Base-by-base conservation (phyloP, 2,113 vertebrate species). In the Alosa alosa region DNA sequence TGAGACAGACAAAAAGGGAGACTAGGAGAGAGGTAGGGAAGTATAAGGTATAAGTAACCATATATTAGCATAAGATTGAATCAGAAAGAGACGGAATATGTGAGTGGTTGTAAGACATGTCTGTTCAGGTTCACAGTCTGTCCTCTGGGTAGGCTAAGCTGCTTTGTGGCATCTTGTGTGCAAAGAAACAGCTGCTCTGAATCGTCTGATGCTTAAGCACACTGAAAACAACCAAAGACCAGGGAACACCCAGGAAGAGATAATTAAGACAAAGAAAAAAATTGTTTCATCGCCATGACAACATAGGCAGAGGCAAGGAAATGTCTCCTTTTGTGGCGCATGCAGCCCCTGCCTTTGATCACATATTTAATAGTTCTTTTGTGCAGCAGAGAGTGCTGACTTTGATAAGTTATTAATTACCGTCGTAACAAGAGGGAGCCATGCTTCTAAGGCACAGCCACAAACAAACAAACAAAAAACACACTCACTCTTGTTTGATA, bases 341-440 rank as follows among this genome's bases (percentile, higher is more conserved):
- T 31, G 3, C 31, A 13, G 91, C 87, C 88, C 57, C 86, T 89
- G 92, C 93, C 94, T 95, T 95, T 96, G 94, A 96, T 96, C 95
- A 96, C 93, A 88, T 95, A 95, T 96, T 96, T 94, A 96, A 95
- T 93, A 94, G 88, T 89, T 93, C 93, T 94, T 94, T 94, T 93
- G 94, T 93, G 94, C 92, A 92, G 91, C 91, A 90, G 93, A 95
- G 94, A 94, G 84, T 91, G 93, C 95, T 94, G 93, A 93, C 95
- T 96, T 96, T 95, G 94, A 96, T 95, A 94, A 95, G 93, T 94
- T 95, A 95, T 96, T 95, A 95, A 96, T 96, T 95, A 94, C 92
- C 84, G 92, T 95, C 92, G 90, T 92, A 93, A 94, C 94, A 93
- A 87, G 93, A 94, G 94, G 92, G 94, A 94, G 92, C 64, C 47